Evolutionary conservation across 2,888 invertebrate genomes (phyloP).

Genomic region (Epicampocera succincta): DNA sequence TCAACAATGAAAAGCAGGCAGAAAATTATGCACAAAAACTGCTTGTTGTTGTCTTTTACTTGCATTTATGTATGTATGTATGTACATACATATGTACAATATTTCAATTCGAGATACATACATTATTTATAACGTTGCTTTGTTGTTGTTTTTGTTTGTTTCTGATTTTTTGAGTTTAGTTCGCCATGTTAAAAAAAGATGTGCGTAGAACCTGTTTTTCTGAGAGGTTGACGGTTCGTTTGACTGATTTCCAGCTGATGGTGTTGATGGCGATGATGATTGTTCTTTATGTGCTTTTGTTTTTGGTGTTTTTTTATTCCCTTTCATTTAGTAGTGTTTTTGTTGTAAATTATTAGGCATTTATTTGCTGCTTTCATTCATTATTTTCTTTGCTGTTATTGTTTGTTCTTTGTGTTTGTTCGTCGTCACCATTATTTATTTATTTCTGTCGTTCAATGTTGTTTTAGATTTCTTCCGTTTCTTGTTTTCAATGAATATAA

Average conservation of each 20-base stretch:
- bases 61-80: too few species aligned
- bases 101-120: conserved; percentile 7
- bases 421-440: conserved; percentile 35
- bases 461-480: conserved; percentile 38
- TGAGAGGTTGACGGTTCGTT: conserved; percentile 1
- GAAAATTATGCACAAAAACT: conserved; percentile 12
- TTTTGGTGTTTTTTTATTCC: not conserved
- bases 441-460: conserved; percentile 16
- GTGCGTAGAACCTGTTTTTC: conserved; percentile 26
- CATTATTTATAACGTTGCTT: not conserved
- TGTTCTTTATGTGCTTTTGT: not conserved
- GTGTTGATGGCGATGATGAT: not conserved
- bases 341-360: conserved; percentile 7
- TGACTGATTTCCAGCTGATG: conserved; percentile 20
- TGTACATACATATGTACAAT: too few species aligned
- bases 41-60: conserved; percentile 20
- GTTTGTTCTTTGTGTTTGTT: not conserved
- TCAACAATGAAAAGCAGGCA: conserved; percentile 15
- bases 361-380: conserved; percentile 6
- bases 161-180: not conserved
- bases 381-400: conserved; percentile 12
- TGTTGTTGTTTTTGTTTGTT: not conserved
- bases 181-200: not conserved
- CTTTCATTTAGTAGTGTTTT: conserved; percentile 13
- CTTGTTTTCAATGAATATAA: conserved; percentile 15